Evolutionary conservation across 2,113 vertebrate species (phyloP).

Genomic region (Todiramphus saurophagus): DNA sequence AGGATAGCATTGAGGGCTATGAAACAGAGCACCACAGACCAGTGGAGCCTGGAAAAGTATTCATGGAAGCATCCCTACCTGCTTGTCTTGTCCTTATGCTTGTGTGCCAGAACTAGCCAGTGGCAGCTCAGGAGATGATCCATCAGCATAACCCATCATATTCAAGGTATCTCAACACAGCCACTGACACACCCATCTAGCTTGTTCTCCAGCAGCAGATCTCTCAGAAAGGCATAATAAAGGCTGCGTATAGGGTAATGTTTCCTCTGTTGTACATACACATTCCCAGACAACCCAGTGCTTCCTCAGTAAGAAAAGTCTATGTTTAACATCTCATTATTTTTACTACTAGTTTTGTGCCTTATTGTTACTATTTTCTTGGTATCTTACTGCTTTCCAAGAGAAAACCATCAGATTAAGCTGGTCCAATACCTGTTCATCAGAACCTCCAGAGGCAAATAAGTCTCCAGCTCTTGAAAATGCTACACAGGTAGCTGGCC

Average conservation of each 20-base stretch:
- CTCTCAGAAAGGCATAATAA: neutral
- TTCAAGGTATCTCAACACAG: neutral
- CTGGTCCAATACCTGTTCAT: slow-evolving; percentile 85
- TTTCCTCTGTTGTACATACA: neutral
- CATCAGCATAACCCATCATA: neutral
- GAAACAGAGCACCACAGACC: neutral
- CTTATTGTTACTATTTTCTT: neutral
- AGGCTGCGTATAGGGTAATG: neutral
- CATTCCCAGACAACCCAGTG: neutral
- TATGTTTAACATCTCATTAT: neutral
- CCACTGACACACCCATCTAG: neutral
- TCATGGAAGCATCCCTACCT: neutral
- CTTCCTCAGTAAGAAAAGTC: neutral
- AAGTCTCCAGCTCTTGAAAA: slow-evolving; percentile 89
- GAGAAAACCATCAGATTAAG: neutral
- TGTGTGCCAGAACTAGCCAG: neutral
- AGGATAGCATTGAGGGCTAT: neutral
- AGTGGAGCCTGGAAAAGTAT: neutral
- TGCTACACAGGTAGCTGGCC: slow-evolving; percentile 84
- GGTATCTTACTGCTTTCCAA: neutral
- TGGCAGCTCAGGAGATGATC: neutral
- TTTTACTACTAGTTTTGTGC: neutral
- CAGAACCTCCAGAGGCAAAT: slow-evolving; percentile 93
- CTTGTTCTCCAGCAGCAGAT: neutral
- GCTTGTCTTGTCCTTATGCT: neutral